phyloP scores from a whole-genome alignment of 2,113 vertebrate species.

The Pachycephala philippinensis region DNA sequence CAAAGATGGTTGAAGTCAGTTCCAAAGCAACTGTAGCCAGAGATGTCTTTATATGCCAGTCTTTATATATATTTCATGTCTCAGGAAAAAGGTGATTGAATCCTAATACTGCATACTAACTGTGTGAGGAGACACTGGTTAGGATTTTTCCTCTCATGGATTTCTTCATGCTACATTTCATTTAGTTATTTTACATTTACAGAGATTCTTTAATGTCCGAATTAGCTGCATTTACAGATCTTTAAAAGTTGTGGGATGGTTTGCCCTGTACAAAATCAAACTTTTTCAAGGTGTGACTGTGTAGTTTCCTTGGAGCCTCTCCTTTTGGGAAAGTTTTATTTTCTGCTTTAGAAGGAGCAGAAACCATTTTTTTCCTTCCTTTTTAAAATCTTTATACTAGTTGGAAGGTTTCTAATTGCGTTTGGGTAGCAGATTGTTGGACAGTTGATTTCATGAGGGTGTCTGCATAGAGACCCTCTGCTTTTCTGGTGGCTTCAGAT shows the following conservation, averaged over 20 bases:
- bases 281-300: accelerated
- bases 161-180: not conserved
- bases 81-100: not conserved
- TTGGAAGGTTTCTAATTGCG: not conserved
- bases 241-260: not conserved
- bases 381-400: not conserved
- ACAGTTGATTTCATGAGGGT: not conserved
- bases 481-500: not conserved
- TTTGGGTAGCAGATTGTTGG: not conserved
- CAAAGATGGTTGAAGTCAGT: not conserved
- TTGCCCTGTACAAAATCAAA: not conserved
- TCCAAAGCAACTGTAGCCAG: not conserved
- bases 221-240: not conserved
- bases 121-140: not conserved
- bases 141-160: not conserved
- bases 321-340: not conserved
- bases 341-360: not conserved
- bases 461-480: not conserved
- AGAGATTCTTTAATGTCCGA: accelerated
- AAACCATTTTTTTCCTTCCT: not conserved
- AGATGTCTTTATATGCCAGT: not conserved
- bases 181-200: not conserved
- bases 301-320: not conserved
- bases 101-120: not conserved
- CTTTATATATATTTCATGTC: not conserved